These are phyloP conservation scores for Alaudala cheleensis DNA, from an alignment of 2,113 vertebrate species.

Conservation along the genomic window DNA sequence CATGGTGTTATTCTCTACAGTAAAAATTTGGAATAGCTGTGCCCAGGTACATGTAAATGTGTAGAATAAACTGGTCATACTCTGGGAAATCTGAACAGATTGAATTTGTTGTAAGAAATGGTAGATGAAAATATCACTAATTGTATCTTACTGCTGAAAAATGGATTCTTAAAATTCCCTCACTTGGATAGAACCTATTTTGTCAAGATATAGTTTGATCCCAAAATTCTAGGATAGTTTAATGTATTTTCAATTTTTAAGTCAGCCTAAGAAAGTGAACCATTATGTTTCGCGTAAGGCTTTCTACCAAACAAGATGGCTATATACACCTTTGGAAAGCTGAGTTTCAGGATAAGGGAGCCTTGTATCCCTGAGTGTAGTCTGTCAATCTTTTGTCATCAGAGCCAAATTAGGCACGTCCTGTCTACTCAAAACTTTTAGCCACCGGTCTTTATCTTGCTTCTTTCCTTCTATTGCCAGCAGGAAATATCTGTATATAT, in stretches of 20 bases:
- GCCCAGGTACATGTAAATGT: fast-evolving
- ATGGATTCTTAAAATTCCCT: not conserved
- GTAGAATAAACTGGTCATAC: not conserved
- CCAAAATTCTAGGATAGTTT: not conserved
- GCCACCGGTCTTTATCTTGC: not conserved
- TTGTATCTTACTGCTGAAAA: not conserved
- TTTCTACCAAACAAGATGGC: not conserved
- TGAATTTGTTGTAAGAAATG: not conserved
- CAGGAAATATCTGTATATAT: not conserved
- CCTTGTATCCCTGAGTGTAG: not conserved
- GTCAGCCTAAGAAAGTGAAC: not conserved
- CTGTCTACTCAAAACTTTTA: not conserved
- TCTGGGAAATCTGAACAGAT: not conserved
- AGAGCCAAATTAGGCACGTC: not conserved
- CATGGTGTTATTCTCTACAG: not conserved
- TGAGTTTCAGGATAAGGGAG: not conserved
- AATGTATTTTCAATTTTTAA: not conserved
- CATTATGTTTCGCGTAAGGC: not conserved
- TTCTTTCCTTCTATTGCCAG: not conserved
- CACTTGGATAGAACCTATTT: not conserved
- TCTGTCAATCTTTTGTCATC: not conserved
- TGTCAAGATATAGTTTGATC: not conserved
- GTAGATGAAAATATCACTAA: not conserved
- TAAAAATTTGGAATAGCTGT: not conserved
- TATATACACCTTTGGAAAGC: not conserved